Evolutionary conservation across 2,888 invertebrate genomes (phyloP).

Genomic region (Litoditis marina): DNA sequence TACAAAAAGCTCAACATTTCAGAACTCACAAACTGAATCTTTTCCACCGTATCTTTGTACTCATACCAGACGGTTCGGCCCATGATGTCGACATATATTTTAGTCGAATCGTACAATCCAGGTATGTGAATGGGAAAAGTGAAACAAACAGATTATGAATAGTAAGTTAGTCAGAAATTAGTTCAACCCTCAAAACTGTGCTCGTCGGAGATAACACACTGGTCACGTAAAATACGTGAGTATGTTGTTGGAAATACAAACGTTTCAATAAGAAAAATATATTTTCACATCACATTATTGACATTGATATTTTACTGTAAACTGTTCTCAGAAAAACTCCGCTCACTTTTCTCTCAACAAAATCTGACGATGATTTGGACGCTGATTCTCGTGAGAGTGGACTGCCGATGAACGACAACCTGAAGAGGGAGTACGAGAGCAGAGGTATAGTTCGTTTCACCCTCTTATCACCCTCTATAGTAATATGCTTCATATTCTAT

Average conservation of each 20-base stretch:
- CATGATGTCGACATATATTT: slow-evolving; percentile 46
- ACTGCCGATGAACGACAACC: slow-evolving; percentile 21
- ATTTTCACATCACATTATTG: not conserved
- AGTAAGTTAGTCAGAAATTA: no score
- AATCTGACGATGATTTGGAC: slow-evolving; percentile 44
- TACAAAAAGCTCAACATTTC: slow-evolving; percentile 6
- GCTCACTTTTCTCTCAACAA: slow-evolving; percentile 34
- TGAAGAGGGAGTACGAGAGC: slow-evolving; percentile 33
- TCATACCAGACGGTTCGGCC: slow-evolving; percentile 43
- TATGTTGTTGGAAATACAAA: no score
- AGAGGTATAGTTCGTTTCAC: slow-evolving; percentile 14
- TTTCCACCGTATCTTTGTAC: slow-evolving; percentile 37
- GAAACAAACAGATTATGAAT: no score
- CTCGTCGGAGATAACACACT: no score
- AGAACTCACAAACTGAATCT: slow-evolving; percentile 38
- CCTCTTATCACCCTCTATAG: no score
- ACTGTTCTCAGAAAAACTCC: slow-evolving; percentile 25
- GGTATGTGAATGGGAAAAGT: no score
- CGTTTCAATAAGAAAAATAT: not conserved
- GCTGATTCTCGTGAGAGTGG: slow-evolving; percentile 39
- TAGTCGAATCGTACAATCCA: slow-evolving; percentile 30
- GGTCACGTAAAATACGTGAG: no score
- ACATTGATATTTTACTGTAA: not conserved
- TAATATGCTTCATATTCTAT: no score
- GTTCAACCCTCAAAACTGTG: no score